Evolutionary conservation across 2,888 invertebrate genomes (phyloP), one percentile per base, ranked within the genome.

Genomic region (Meiosimyza platycephala): DNA sequence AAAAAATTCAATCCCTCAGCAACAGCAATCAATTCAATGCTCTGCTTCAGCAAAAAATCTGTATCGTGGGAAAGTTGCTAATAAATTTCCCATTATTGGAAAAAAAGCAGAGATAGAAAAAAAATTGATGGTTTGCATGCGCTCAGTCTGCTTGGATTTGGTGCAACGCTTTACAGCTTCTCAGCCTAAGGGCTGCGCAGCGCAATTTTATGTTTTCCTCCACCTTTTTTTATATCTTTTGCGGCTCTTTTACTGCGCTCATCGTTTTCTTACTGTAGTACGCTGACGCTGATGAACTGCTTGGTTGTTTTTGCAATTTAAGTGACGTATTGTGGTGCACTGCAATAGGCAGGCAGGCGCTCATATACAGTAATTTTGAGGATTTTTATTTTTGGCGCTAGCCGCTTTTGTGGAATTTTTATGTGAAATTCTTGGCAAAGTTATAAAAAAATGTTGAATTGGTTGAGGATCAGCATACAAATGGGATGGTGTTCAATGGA

Each of bases 61-160:
- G 81, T 83, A 84, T 81, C 84, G 84, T 84, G 84, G 84, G 84
- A 84, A 84, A 82, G 79, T 82, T 77, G 81, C 82, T 83, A 84
- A 84, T 83, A 84, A 84, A 82, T 82, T 83, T 79, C 79, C 73
- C 75, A 76, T 76, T 76, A 76, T 77, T 73, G 71, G 62, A 40
- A 40, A 40, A 40, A 6, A 40, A 40, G 6, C 40, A 40, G 40
- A 40, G 40, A 40, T 40, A 40, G 40, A 40, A 22, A 68, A 74
- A 73, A 76, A 74, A 76, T 76, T 77, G 75, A 72, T 72, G 70
- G 73, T 75, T 77, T 67, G 62, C 62, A 16, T 68, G 62, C 62
- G 22, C 57, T 18, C 60, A 60, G 40, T 40, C 40, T 7, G 64
- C 11, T 16, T 22, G 13, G 50, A 13, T 48, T 6, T 22, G 47